Evolutionary conservation across 2,113 vertebrate genomes (phyloP).

Genomic region (Glareola pratincola): DNA sequence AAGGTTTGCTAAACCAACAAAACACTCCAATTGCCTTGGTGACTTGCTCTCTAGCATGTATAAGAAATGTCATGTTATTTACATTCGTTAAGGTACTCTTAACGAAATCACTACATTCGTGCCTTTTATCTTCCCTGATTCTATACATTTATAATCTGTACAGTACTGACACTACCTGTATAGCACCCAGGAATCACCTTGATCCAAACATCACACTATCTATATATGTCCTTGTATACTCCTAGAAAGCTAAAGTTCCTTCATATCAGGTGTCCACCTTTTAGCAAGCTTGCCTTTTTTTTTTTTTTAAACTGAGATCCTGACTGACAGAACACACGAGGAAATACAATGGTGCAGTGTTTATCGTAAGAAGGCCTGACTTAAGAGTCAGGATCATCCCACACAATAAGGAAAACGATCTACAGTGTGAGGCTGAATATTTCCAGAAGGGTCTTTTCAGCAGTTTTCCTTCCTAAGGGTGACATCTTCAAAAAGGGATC

Average conservation of each 20-base stretch:
- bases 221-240: neutral
- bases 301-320: neutral
- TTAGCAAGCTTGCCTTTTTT: neutral
- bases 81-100: neutral
- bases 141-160: neutral
- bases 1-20: neutral
- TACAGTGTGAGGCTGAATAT: neutral
- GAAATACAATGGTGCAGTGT: neutral
- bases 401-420: neutral
- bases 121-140: neutral
- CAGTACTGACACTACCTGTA: neutral
- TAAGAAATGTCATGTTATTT: rapidly evolving
- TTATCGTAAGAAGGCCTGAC: neutral
- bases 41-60: neutral
- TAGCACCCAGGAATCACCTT: neutral
- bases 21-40: neutral
- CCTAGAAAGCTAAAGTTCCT: neutral
- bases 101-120: neutral
- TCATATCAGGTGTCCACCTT: neutral
- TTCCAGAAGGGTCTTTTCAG: neutral
- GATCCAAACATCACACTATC: neutral
- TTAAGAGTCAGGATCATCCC: neutral
- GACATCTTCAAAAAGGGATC: neutral
- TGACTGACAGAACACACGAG: neutral
- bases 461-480: neutral